Evolutionary conservation across 2,888 invertebrate species (phyloP), one percentile per base, ranked within the genome.

Genomic region (Corbicula japonica): DNA sequence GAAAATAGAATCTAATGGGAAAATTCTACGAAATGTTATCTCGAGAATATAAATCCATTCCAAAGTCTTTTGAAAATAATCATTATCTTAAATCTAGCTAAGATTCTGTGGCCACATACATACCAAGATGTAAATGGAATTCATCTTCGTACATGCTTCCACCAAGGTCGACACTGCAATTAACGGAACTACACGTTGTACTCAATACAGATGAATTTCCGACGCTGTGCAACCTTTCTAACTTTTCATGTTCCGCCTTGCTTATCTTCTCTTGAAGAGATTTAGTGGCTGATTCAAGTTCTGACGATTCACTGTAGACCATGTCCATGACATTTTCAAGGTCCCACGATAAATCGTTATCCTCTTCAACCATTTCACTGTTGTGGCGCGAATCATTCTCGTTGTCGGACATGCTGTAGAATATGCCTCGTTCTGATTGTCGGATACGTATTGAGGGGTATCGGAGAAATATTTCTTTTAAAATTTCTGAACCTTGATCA

Each of bases 311-410:
- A 63, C 75, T 82, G 38, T 78, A 82, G 46, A 82, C 75, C 48
- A 72, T 52, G 48, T 82, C 79, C 52, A 83, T 48, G 21, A 84
- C 60, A 35, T 85, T 87, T 23, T 86, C 87, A 48, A 87, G 66
- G 58, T 90, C 90, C 90, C 90, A 90, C 0, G 87, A 87, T 15
- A 89, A 80, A 54, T 90, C 89, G 46, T 84, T 84, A 54, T 87
- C 85, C 21, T 65, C 70, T 1, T 78, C 72, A 12, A 69, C 78
- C 0, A 61, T 44, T 21, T 52, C 66, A 32, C 38, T 54, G 38
- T 34, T 69, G 1, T 46, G 34, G 8, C 56, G 38, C n/a, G n/a
- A n/a, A 32, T 62, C 46, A n/a, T 65, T 66, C 6, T 77, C 77
- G 18, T 35, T 66, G 38, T 77, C 77, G 1, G 75, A 75, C 52